These are phyloP conservation scores for Pangasius krempfi DNA, from an alignment of 2,797 vertebrate species.

Conservation along the genomic window DNA sequence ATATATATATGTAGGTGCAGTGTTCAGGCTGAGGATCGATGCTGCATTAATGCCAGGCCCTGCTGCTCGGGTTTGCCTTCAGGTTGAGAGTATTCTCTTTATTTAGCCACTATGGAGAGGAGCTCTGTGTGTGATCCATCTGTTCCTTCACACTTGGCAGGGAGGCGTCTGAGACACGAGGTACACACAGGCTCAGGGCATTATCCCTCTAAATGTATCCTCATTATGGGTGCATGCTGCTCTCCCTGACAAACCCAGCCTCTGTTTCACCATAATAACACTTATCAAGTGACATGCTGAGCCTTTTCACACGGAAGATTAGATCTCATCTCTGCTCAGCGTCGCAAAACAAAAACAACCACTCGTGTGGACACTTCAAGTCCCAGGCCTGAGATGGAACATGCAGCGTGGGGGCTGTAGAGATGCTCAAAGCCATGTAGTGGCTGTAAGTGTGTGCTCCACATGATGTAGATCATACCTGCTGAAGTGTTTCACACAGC, in stretches of 20 bases:
- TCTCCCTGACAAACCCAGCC: constrained; percentile 15
- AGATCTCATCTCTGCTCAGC: constrained; percentile 47
- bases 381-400: constrained; percentile 8
- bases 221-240: constrained; percentile 51
- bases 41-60: constrained; percentile 20
- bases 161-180: constrained; percentile 50
- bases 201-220: constrained; percentile 46
- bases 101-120: constrained; percentile 43
- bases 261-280: constrained; percentile 42
- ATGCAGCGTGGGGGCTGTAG: constrained; percentile 17
- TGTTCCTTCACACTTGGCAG: constrained; percentile 42
- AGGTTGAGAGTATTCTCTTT: constrained; percentile 42
- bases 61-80: constrained; percentile 13
- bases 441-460: neutral
- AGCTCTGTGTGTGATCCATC: constrained; percentile 32
- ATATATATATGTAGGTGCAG: too few species aligned
- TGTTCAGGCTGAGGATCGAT: constrained; percentile 24
- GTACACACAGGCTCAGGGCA: constrained; percentile 29
- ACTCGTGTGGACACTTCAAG: constrained; percentile 42
- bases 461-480: neutral
- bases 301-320: constrained; percentile 40
- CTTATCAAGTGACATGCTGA: constrained; percentile 31
- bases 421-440: neutral
- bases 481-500: constrained; percentile 23
- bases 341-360: constrained; percentile 50